Conservation (phyloP, 2,797 vertebrate genomes). For the Triplophysa yarkandensis region DNA sequence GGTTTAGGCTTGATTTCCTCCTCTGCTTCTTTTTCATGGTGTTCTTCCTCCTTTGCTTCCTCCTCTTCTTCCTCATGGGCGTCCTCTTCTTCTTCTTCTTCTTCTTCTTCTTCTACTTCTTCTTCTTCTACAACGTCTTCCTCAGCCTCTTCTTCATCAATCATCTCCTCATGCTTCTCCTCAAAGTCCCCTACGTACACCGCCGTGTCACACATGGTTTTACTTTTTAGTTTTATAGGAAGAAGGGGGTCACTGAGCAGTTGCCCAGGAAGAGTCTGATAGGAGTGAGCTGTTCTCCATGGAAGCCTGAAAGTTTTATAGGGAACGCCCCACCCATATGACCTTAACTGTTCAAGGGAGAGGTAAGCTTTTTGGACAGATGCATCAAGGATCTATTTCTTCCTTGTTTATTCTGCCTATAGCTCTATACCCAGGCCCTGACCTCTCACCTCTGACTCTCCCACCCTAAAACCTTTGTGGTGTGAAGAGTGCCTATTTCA, state of each 20-base stretch:
- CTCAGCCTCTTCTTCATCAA: constrained; percentile 36
- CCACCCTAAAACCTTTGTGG: constrained; percentile 72
- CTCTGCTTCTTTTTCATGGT: constrained; percentile 53
- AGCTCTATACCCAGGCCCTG: constrained; percentile 54
- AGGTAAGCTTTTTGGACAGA: constrained; percentile 71
- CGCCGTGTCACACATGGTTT: constrained; percentile 76
- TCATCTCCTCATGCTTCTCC: constrained; percentile 52
- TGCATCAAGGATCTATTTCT: constrained; percentile 76
- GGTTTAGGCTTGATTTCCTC: constrained; percentile 67
- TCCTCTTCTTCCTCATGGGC: too few relatives aligned
- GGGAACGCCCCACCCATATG: constrained; percentile 65
- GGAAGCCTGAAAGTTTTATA: constrained; percentile 66
- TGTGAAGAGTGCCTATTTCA: constrained; percentile 76
- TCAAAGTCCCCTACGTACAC: constrained; percentile 72
- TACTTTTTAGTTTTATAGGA: constrained; percentile 29
- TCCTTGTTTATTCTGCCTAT: constrained; percentile 56
- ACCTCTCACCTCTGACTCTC: constrained; percentile 58
- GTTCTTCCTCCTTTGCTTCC: constrained; percentile 47
- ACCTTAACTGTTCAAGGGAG: constrained; percentile 59
- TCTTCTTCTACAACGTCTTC: constrained; percentile 18
- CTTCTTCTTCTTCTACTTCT: constrained; percentile 39
- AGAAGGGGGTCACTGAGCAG: constrained; percentile 25
- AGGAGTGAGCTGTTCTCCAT: constrained; percentile 45
- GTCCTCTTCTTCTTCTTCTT: constrained; percentile 45
- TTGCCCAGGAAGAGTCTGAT: constrained; percentile 38